Base-by-base conservation (phyloP, 2,888 invertebrate genomes). In the Tetragnatha montana region DNA sequence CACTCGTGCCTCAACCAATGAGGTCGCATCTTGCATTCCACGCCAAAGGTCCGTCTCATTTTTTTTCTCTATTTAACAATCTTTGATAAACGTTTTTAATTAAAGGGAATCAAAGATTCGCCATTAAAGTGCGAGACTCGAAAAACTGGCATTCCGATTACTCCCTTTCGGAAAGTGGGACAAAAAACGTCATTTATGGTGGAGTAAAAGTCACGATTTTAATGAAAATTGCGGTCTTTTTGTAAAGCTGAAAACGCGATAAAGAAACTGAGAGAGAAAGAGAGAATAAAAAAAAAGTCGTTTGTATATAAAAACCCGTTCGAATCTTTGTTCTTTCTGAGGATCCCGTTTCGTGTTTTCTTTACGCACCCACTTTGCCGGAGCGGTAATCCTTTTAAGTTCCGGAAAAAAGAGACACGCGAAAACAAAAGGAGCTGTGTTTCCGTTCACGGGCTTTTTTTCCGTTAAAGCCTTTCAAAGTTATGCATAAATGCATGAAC, bases 1-100 rank as follows among this genome's bases (percentile, higher is more conserved):
- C 74, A 19, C 50, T 22, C 22, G 60, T n/a, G 10, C 73, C 19
- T 19, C 19, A 50, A 21, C 21, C 71, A 50, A 22, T n/a, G 70
- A 70, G 68, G 22, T 69, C 69, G 70, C 47, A 70, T 81, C 80
- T 81, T 47, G 68, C 80, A 81, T 81, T 81, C 80, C 80, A 70
- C 47, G 68, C 21, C n/a, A 60, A 35, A 81, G 70, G 49, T 68
- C 70, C 80, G 49, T 81, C 70, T 70, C 49, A 35, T 47, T 70
- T 47, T 70, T 60, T 78, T 78, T 19, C 8, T 50, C 17, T 47
- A 47, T 81, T 60, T 68, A 49, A 35, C 35, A 83, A 83, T 75
- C 68, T 75, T 75, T 83, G 83, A 83, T 83, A 83, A 83, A 83
- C 74, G 83, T 83, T 83, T 83, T 83, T 83, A 83, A 83, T 83